These are phyloP conservation scores for Chinchilla lanigera DNA, from an alignment of 2,113 vertebrate genomes.

Conservation along the genomic window DNA sequence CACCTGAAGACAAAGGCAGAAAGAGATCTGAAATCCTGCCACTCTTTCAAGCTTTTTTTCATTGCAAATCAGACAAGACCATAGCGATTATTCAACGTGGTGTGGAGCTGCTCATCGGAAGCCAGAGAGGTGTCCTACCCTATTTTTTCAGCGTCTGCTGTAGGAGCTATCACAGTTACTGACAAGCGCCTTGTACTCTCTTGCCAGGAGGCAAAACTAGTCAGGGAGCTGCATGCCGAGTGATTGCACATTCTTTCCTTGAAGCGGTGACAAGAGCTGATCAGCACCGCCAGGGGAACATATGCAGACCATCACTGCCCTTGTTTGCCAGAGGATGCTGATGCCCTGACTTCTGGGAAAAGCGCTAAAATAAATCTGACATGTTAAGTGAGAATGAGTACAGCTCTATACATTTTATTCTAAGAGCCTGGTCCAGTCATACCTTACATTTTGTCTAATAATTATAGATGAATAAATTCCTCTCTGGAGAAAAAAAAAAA, in stretches of 20 bases:
- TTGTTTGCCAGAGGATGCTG: constrained; percentile 61
- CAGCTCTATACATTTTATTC: constrained; percentile 17
- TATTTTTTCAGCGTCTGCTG: neutral
- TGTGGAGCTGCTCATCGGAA: constrained; percentile 34
- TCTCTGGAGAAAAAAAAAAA: neutral
- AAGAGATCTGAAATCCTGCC: neutral
- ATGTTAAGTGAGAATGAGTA: constrained; percentile 43
- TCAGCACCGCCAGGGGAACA: constrained; percentile 54
- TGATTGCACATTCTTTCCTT: constrained; percentile 59
- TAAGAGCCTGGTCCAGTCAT: neutral
- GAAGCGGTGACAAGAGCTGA: constrained; percentile 63
- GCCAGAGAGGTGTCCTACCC: neutral
- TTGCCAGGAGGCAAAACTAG: constrained; percentile 65
- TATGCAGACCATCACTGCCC: constrained; percentile 49
- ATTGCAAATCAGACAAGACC: constrained; percentile 53
- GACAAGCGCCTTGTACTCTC: constrained; percentile 61
- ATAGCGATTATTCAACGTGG: constrained; percentile 2
- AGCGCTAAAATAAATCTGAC: constrained; percentile 8
- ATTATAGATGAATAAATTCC: constrained; percentile 48
- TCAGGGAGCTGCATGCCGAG: constrained; percentile 21
- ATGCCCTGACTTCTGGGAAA: neutral
- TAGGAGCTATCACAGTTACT: constrained; percentile 39
- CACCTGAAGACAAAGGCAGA: neutral
- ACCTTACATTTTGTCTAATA: constrained; percentile 3
- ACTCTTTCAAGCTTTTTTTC: constrained; percentile 1